These are phyloP conservation scores for Scaptomyza polygonia DNA, from an alignment of 2,888 invertebrate genomes.

Conservation along the genomic window DNA sequence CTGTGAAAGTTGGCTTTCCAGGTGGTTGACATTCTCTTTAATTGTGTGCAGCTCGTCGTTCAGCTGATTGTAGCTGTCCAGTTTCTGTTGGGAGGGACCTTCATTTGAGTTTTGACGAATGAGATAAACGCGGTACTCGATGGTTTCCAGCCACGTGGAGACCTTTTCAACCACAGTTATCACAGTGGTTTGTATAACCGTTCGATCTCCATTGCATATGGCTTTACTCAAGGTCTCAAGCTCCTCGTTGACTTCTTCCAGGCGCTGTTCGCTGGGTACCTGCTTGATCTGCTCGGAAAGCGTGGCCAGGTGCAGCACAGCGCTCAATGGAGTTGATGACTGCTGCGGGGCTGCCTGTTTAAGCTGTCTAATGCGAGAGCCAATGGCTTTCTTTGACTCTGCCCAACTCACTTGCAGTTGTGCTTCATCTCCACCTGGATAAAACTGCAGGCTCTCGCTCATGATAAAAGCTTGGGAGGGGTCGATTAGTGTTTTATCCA, in stretches of 20 bases:
- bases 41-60: conserved; percentile 88
- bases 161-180: conserved; percentile 92
- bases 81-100: conserved; percentile 87
- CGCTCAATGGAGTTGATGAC: conserved; percentile 85
- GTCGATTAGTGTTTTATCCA: conserved; percentile 57
- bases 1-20: conserved; percentile 86
- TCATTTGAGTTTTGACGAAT: conserved; percentile 86
- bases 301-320: conserved; percentile 87
- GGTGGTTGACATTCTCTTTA: conserved; percentile 87
- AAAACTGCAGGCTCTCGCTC: conserved; percentile 79
- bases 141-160: conserved; percentile 93
- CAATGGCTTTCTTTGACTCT: conserved; percentile 85
- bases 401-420: conserved; percentile 83
- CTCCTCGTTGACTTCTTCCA: conserved; percentile 86
- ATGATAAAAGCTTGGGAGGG: conserved; percentile 74
- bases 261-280: conserved; percentile 86
- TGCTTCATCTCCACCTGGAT: conserved; percentile 71
- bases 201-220: conserved; percentile 86
- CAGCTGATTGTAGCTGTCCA: conserved; percentile 87
- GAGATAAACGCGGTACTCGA: conserved; percentile 91
- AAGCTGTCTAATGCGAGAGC: conserved; percentile 86
- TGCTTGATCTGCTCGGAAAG: conserved; percentile 86
- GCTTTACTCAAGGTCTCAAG: conserved; percentile 84
- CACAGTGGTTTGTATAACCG: conserved; percentile 88
- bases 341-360: conserved; percentile 85